Base-by-base conservation (phyloP, 2,888 invertebrate species). In the Ectobius pallidus region DNA sequence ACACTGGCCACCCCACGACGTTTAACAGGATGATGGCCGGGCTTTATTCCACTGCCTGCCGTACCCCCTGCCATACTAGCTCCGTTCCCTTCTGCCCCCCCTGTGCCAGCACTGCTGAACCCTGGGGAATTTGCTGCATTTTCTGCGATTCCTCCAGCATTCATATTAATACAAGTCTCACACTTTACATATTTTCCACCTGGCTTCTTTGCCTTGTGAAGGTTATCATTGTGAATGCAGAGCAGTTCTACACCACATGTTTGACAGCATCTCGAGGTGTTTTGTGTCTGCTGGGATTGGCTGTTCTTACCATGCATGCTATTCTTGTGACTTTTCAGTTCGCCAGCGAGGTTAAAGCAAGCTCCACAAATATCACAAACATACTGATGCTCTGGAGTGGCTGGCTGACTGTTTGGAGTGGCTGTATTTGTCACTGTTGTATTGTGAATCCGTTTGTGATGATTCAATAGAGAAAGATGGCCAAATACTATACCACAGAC, bases 401-500 rank as follows among this genome's bases (percentile, higher is more conserved):
- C 42, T 44, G 46, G 44, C 27, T 44, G 44, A 65, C 82, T 76
- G 77, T 61, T 14, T 16, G 32, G 70, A 14, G 62, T 65, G 20
- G 46, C 70, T 67, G 72, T 27, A 14, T 32, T 55, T 14, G 61
- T 39, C 39, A 70, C 68, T 22, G 61, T 42, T 20, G 75, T 69
- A 30, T 69, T 78, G 74, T 93, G 93, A 80, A 92, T 90, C 77
- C 93, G 88, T 84, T 94, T 95, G 82, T 94, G 94, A 79, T 94
- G 93, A 84, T 93, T 94, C n/a, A 94, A 84, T 73, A 94, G 82
- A 62, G 92, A 89, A 76, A 94, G 86, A 81, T 94, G 94, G 0
- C 92, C 92, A 82, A 94, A 95, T 87, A 93, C 93, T 74, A 94
- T 85, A 58, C 94, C 94, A 80, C 94, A 94, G 9, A 94, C 91